A percentile compares a stretch with the other conserved stretches of the same genome.
Conservation (phyloP, 2,797 vertebrate genomes). For the Enteromius unitaeniatus region DNA sequence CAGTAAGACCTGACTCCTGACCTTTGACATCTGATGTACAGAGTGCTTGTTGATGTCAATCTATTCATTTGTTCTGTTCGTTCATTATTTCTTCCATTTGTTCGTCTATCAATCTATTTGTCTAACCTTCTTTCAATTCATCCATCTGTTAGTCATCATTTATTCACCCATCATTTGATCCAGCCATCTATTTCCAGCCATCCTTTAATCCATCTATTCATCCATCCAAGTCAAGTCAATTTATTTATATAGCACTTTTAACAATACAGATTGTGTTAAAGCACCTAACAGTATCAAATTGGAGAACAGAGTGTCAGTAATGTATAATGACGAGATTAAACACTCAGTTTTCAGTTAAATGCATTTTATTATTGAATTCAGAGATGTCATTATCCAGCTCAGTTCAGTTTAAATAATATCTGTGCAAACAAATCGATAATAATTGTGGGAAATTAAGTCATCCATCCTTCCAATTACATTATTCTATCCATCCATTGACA, state of each 20-base stretch:
- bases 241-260: too few relatives aligned
- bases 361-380: too few relatives aligned
- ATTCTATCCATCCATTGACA: background rate
- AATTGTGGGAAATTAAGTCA: too few relatives aligned
- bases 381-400: too few relatives aligned
- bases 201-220: too few relatives aligned
- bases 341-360: too few relatives aligned
- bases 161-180: background rate
- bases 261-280: too few relatives aligned
- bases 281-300: too few relatives aligned
- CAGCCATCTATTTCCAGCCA: background rate
- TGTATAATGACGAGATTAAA: too few relatives aligned
- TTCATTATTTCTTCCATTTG: background rate
- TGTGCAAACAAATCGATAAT: too few relatives aligned
- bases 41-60: background rate
- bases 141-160: background rate
- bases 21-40: background rate
- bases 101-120: background rate
- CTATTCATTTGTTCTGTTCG: background rate
- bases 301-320: too few relatives aligned
- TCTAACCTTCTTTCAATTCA: background rate
- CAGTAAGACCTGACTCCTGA: slow-evolving; percentile 82
- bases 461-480: background rate
- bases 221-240: background rate
- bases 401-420: too few relatives aligned